Base-by-base conservation (phyloP, 2,113 vertebrate species). In the Misgurnus anguillicaudatus region DNA sequence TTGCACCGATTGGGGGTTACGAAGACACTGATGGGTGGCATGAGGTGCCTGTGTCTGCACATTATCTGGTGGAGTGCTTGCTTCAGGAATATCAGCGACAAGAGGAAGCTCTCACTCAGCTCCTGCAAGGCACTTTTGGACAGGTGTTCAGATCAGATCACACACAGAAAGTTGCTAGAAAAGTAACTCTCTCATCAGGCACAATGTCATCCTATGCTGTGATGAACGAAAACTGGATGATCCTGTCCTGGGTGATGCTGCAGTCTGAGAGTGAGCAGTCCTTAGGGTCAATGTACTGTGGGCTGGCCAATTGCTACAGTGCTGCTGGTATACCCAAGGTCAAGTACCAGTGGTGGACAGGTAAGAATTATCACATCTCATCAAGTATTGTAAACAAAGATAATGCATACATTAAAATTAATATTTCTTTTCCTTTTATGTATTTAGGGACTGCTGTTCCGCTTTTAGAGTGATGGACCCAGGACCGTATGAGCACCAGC, bases 161-260 rank as follows among this genome's bases (percentile, higher is more conserved):
- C n/a, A 60, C 57, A 21, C 21, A 1, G 5, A 9, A 19, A 60
- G n/a, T 21, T 60, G 4, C n/a, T 60, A 60, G 9, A 60, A 24
- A 60, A 21, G 9, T 5, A 42, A 60, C 57, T 4, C 70, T 6
- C 21, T 74, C 19, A 80, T 67, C 14, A 51, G 57, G 47, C 77
- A 84, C 10, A 83, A 82, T 42, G 80, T 80, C 55, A 71, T 82
- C 47, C 80, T 82, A 84, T 13, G 16, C 76, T 4, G 75, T 84
- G 4, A 76, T 84, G 65, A 72, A 84, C 41, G 80, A 84, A 19
- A 70, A 31, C 24, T 31, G 24, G 24, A 31, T 31, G 24, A 31
- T 31, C 24, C 24, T 31, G 24, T 31, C 24, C 82, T 17, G 41
- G 77, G 51, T 58, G 19, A 62, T 62, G 21, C 47, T 84, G 80